Conservation (phyloP, 92 coral and sea anemone species). For the Parazoanthus atlanticus region DNA sequence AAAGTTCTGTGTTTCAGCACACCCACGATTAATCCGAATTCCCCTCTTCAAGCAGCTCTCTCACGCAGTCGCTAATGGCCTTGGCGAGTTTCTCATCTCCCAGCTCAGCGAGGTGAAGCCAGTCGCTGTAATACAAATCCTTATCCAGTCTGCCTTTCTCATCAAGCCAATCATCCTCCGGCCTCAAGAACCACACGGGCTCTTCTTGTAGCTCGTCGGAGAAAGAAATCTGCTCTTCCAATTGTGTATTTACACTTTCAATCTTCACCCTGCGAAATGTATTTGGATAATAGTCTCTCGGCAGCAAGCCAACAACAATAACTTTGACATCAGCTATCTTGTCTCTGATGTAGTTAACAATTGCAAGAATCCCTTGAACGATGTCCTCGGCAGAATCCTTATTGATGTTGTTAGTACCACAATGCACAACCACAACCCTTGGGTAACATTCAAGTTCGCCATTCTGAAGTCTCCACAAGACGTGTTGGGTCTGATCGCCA, state of each 20-base stretch:
- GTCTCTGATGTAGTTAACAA: slow-evolving; percentile 72
- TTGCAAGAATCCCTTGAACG: slow-evolving; percentile 84
- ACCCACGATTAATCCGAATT: slow-evolving; percentile 29
- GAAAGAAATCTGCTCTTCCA: slow-evolving; percentile 84
- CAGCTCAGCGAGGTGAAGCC: slow-evolving; percentile 82
- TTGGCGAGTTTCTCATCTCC: slow-evolving; percentile 96
- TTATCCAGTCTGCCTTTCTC: slow-evolving; percentile 75
- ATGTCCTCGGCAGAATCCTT: slow-evolving; percentile 85
- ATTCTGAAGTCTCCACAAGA: slow-evolving; percentile 90
- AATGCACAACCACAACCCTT: slow-evolving; percentile 80
- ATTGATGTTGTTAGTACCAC: slow-evolving; percentile 94
- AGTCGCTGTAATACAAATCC: slow-evolving; percentile 81
- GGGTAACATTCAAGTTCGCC: slow-evolving; percentile 88
- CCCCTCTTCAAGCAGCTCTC: slow-evolving; percentile 53
- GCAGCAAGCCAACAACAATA: slow-evolving; percentile 85
- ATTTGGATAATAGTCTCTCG: slow-evolving; percentile 79
- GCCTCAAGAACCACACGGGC: slow-evolving; percentile 80
- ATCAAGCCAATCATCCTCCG: slow-evolving; percentile 89
- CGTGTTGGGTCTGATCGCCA: slow-evolving; percentile 97
- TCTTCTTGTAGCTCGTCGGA: slow-evolving; percentile 76
- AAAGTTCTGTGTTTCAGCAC: neutral
- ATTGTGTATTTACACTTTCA: slow-evolving; percentile 70
- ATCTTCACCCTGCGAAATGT: slow-evolving; percentile 69
- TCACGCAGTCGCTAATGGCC: slow-evolving; percentile 67
- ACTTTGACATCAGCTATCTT: slow-evolving; percentile 69